These are phyloP conservation scores for Acanthornis magna DNA, from an alignment of 2,797 vertebrate genomes.

Conservation along the genomic window DNA sequence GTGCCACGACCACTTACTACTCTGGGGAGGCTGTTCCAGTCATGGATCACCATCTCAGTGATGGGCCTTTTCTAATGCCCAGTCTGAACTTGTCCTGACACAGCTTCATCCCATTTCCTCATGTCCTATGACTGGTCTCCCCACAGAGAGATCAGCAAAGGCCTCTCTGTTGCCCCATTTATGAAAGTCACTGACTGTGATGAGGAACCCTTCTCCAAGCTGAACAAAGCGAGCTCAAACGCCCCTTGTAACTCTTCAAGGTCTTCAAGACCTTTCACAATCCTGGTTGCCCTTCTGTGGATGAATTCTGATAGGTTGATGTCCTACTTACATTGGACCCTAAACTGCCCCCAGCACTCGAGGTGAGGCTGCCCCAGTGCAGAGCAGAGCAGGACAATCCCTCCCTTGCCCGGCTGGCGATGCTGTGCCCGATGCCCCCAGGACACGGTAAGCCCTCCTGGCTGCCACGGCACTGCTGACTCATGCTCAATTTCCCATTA, in stretches of 20 bases:
- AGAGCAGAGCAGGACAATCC: not conserved
- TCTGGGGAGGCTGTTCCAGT: not conserved
- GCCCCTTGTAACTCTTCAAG: not conserved
- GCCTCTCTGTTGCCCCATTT: rapidly evolving
- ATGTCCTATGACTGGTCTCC: not conserved
- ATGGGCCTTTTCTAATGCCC: not conserved
- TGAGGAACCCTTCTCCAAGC: not conserved
- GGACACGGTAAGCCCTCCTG: not conserved
- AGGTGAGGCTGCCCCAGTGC: not conserved
- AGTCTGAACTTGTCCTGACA: rapidly evolving
- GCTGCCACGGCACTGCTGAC: not conserved
- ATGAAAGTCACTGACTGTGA: not conserved
- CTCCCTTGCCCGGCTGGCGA: rapidly evolving
- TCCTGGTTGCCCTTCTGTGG: not conserved
- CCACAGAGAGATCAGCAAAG: not conserved
- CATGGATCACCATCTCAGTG: not conserved
- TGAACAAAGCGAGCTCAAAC: not conserved
- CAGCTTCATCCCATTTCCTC: not conserved
- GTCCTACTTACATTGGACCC: not conserved
- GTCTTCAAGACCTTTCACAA: not conserved
- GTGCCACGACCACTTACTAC: not conserved
- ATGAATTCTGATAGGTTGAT: rapidly evolving
- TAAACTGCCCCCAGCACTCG: rapidly evolving
- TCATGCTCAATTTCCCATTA: not conserved
- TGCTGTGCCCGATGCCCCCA: not conserved